Evolutionary conservation across 2,113 vertebrate genomes (phyloP).

Genomic region (Sinocyclocheilus grahami): DNA sequence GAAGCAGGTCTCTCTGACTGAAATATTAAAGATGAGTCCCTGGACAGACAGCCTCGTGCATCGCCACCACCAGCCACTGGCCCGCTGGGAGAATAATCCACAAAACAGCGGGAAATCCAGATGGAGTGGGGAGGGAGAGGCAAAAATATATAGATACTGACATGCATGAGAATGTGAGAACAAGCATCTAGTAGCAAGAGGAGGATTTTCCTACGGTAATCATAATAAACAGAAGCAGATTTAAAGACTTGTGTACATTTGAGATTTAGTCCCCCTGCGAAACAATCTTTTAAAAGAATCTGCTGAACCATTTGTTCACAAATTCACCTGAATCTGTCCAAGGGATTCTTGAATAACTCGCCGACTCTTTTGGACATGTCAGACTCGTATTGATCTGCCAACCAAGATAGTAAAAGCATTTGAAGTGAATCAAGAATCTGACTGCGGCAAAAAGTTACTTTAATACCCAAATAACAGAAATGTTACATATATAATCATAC

Average conservation of each 20-base stretch:
- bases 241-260: neutral
- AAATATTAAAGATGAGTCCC: constrained; percentile 71
- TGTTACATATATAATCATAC: neutral
- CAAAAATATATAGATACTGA: neutral
- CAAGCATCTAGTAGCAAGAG: no score
- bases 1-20: constrained; percentile 51
- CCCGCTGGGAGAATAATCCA: constrained; percentile 5
- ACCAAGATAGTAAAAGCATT: neutral
- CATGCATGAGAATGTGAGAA: neutral
- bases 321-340: neutral
- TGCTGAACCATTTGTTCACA: neutral
- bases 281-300: neutral
- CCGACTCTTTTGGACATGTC: neutral
- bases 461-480: neutral
- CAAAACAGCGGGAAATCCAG: neutral
- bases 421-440: neutral
- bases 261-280: neutral
- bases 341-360: neutral
- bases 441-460: no score
- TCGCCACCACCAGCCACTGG: constrained; percentile 17
- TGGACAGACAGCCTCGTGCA: constrained; percentile 3
- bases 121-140: neutral
- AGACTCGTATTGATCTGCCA: neutral
- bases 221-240: neutral
- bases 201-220: neutral